These are phyloP conservation scores for Hozukius guyotensis DNA, from an alignment of 2,797 vertebrate species.

Conservation along the genomic window DNA sequence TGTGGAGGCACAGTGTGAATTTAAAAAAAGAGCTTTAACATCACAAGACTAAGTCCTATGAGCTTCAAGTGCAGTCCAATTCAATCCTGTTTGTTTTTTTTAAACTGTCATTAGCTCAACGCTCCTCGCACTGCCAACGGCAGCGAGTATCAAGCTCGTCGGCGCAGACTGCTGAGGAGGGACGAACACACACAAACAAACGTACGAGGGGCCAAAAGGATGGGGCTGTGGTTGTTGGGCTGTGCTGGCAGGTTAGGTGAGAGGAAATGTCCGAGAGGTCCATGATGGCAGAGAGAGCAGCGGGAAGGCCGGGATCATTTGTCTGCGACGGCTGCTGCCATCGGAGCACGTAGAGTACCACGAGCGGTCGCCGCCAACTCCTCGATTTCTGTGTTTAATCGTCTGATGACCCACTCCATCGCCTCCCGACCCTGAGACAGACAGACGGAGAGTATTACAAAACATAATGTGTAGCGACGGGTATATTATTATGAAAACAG, in stretches of 20 bases:
- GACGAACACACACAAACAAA: background rate
- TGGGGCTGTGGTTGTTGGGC: slow-evolving; percentile 41
- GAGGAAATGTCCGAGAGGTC: slow-evolving; percentile 42
- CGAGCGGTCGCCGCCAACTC: slow-evolving; percentile 92
- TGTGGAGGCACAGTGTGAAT: slow-evolving; percentile 72
- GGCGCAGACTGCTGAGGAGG: slow-evolving; percentile 11
- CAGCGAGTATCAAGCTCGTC: background rate
- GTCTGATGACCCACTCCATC: slow-evolving; percentile 97
- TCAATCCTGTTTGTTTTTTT: slow-evolving; percentile 39
- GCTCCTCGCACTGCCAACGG: background rate
- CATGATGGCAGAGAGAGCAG: slow-evolving; percentile 21
- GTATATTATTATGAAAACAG: background rate
- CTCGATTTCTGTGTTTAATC: slow-evolving; percentile 93
- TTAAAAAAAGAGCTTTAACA: slow-evolving; percentile 37
- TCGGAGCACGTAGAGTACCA: slow-evolving; percentile 88
- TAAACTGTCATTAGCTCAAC: slow-evolving; percentile 41
- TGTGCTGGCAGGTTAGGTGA: slow-evolving; percentile 44
- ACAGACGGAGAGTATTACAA: background rate
- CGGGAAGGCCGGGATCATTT: slow-evolving; percentile 80
- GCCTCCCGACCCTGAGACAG: slow-evolving; percentile 92
- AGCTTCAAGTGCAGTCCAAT: slow-evolving; percentile 58
- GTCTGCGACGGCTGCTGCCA: slow-evolving; percentile 92
- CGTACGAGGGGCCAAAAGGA: background rate
- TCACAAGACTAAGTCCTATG: slow-evolving; percentile 47
- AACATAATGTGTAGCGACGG: background rate